Evolutionary conservation across 2,797 vertebrate species (phyloP), one percentile per base, ranked within the genome.

Genomic region (Synaphobranchus kaupii): DNA sequence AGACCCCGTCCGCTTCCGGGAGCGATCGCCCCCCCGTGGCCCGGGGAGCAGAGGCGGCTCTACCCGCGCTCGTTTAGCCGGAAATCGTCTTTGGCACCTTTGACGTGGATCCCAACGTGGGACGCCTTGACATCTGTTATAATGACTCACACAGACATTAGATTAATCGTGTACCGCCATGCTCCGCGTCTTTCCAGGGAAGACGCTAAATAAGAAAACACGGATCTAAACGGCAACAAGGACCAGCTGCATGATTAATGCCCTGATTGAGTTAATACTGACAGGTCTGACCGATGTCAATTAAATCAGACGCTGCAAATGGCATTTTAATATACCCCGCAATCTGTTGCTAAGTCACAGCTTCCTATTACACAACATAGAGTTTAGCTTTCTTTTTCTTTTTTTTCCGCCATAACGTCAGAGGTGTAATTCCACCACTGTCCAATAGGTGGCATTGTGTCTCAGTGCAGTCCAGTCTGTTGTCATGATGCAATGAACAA

Each of bases 401-500:
- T 87, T 2, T 84, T 52, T 76, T 3, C 2, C 84, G 54, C 78
- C 9, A 63, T n/a, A 15, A 28, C 20, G 31, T 17, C 8, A 28
- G 31, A 54, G 85, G 82, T 90, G 94, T 91, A 94, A 63, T 94
- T 87, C 88, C 63, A 0, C 17, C 4, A 34, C 87, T 34, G 0
- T 83, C 89, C 95, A 95, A 92, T 92, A 88, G 95, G 92, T 91
- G 95, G 93, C 95, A 94, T 90, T 92, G 88, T 92, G 91, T 90
- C 87, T 90, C 91, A 86, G 50, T 58, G 58, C 34, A 88, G 90
- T 25, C 12, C 50, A 50, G 63, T 25, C 48, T 39, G 47, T 52
- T 80, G 83, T 84, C 10, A 2, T 86, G 81, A 82, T 81, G 88
- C 90, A 93, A 12, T n/a, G 25, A 68, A 68, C 25, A 4, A 7